Percentiles rank a stretch among this genome's conserved stretches.
Evolutionary conservation across 1,140 invertebrate species (phyloP).

Genomic region (Caenorhabditis elegans): DNA sequence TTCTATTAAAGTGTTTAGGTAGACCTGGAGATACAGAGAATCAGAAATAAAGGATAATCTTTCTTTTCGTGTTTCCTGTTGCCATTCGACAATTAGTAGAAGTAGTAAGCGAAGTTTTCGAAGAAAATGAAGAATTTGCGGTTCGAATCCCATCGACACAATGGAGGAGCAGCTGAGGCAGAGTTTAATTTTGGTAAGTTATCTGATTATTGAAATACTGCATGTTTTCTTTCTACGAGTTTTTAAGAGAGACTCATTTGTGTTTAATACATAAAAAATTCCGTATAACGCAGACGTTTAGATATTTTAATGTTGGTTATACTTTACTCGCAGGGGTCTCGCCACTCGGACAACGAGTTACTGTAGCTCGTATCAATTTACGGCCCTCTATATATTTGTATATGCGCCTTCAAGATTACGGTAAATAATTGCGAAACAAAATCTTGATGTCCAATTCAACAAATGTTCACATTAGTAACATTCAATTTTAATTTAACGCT

Average conservation of each 20-base stretch:
- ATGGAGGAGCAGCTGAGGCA: background rate
- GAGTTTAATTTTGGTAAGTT: conserved; percentile 15
- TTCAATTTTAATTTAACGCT: no score
- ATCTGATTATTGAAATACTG: background rate
- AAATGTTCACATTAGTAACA: no score
- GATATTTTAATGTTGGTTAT: no score
- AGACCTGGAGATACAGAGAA: background rate
- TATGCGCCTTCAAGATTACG: no score
- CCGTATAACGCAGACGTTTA: no score
- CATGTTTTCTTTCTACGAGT: background rate
- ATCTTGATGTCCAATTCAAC: no score
- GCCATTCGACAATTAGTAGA: background rate
- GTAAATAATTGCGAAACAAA: no score
- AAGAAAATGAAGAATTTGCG: conserved; percentile 14
- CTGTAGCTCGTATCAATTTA: no score
- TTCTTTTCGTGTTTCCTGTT: background rate
- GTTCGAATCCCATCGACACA: conserved; percentile 2
- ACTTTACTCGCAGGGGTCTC: background rate
- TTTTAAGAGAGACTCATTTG: background rate
- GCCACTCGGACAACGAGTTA: no score
- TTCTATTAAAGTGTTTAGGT: background rate
- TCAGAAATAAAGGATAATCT: background rate
- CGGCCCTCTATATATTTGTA: no score
- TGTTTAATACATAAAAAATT: background rate
- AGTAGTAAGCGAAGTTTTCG: background rate